Percentiles rank a stretch among this genome's conserved stretches.
Evolutionary conservation across 1,140 invertebrate genomes (phyloP).

Genomic region (Zaprionus davidi): DNA sequence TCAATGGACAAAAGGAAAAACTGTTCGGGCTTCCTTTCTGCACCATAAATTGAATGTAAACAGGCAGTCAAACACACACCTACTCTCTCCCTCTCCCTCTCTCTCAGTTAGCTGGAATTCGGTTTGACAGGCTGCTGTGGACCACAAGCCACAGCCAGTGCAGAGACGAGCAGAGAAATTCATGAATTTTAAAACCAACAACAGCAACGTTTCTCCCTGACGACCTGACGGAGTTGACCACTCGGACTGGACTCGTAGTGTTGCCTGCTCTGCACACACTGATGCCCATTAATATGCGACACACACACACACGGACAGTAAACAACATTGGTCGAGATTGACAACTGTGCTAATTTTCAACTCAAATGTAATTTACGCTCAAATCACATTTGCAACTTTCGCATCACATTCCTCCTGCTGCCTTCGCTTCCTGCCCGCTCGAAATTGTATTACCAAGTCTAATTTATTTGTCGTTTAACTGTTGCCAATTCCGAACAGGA

Average conservation of each 20-base stretch:
- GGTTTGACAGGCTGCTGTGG: neutral
- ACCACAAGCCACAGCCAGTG: slow-evolving; percentile 3
- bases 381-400: slow-evolving; percentile 79
- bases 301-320: slow-evolving; percentile 13
- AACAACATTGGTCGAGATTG: slow-evolving; percentile 54
- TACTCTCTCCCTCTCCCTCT: neutral
- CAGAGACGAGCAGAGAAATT: slow-evolving; percentile 40
- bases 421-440: neutral
- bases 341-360: slow-evolving; percentile 77
- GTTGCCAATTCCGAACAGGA: slow-evolving; percentile 57
- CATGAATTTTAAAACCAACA: slow-evolving; percentile 74
- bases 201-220: slow-evolving; percentile 12
- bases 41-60: slow-evolving; percentile 45
- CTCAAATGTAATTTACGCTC: slow-evolving; percentile 77
- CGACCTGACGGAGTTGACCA: slow-evolving; percentile 24
- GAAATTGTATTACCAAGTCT: slow-evolving; percentile 75
- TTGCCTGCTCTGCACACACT: slow-evolving; percentile 5
- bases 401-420: slow-evolving; percentile 40
- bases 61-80: slow-evolving; percentile 9
- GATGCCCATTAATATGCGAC: slow-evolving; percentile 62
- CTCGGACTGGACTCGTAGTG: slow-evolving; percentile 3
- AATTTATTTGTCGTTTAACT: slow-evolving; percentile 77
- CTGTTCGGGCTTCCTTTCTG: slow-evolving; percentile 3
- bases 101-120: neutral
- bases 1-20: slow-evolving; percentile 11